Conservation (phyloP, 2,113 vertebrate genomes). For the Caloenas nicobarica region DNA sequence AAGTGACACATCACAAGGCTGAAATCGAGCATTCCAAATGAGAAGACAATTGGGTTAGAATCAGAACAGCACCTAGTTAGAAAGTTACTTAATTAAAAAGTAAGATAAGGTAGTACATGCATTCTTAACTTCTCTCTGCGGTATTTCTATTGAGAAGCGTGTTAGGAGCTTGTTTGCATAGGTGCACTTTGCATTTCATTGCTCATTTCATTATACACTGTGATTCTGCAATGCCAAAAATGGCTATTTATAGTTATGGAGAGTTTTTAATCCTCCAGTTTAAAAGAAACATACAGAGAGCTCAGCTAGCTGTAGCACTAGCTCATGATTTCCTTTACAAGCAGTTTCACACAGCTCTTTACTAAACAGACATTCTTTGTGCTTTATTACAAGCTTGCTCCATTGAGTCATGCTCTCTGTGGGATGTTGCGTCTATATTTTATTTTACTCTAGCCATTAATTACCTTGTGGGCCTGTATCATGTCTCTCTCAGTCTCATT, state of each 20-base stretch:
- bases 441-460: conserved; percentile 75
- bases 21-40: background rate
- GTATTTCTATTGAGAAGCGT: background rate
- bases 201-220: conserved; percentile 41
- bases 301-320: conserved; percentile 37
- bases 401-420: conserved; percentile 77
- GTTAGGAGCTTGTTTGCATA: conserved; percentile 46
- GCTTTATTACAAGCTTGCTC: conserved; percentile 76
- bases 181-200: conserved; percentile 55
- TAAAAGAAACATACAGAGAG: conserved; percentile 61
- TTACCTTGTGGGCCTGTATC: conserved; percentile 76
- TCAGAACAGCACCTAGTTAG: background rate
- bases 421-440: conserved; percentile 72
- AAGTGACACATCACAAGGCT: background rate
- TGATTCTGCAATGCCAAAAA: conserved; percentile 52
- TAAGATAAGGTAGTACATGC: background rate
- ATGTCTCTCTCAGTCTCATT: conserved; percentile 70
- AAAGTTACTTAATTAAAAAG: background rate
- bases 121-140: background rate
- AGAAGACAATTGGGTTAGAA: background rate
- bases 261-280: conserved; percentile 53
- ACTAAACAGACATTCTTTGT: conserved; percentile 74
- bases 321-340: conserved; percentile 77
- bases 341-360: conserved; percentile 63
- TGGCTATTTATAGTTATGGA: conserved; percentile 35